Conservation (phyloP, 2,113 vertebrate genomes). For the Garra rufa region DNA sequence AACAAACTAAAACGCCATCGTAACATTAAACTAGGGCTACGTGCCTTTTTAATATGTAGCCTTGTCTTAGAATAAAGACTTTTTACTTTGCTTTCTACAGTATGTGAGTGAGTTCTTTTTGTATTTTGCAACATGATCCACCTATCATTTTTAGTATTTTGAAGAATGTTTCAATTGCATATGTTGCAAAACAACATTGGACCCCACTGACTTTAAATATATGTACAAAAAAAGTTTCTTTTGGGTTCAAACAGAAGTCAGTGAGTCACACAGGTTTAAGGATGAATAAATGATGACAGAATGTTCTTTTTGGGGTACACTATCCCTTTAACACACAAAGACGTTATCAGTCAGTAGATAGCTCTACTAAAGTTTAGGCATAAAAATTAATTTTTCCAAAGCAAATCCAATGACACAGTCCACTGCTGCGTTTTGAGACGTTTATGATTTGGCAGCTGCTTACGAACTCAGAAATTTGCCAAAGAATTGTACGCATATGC, state of each 20-base stretch:
- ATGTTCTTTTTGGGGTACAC: neutral
- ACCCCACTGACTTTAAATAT: neutral
- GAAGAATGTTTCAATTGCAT: neutral
- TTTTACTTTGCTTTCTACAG: too few species aligned
- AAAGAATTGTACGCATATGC: neutral
- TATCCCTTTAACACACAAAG: neutral
- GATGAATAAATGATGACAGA: neutral
- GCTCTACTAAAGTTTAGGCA: neutral
- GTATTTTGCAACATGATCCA: too few species aligned
- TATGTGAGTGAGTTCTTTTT: too few species aligned
- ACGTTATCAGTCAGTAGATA: neutral
- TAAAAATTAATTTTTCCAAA: neutral
- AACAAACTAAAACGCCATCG: too few species aligned
- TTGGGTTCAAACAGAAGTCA: neutral
- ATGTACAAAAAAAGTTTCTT: neutral
- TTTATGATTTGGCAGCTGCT: constrained; percentile 10
- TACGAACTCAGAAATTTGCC: neutral
- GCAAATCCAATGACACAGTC: constrained; percentile 21
- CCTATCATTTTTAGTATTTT: neutral
- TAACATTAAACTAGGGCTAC: too few species aligned
- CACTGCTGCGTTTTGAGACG: neutral
- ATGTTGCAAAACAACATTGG: neutral
- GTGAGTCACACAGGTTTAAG: neutral
- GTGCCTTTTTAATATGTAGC: too few species aligned
- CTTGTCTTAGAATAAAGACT: too few species aligned